These are phyloP conservation scores for Drosophila birchii DNA, from an alignment of 2,888 invertebrate species.

Conservation along the genomic window DNA sequence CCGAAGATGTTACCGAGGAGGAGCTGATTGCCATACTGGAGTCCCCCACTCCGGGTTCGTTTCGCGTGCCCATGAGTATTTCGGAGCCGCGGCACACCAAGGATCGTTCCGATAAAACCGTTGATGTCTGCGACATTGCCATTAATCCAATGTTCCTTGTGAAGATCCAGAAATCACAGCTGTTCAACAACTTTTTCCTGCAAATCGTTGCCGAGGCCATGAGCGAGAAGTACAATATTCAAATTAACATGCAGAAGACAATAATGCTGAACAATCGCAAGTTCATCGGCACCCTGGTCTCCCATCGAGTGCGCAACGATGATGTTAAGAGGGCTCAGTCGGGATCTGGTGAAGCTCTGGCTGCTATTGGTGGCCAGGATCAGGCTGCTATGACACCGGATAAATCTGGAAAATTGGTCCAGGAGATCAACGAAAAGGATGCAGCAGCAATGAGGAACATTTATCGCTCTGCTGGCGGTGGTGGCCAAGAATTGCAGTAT, in stretches of 20 bases:
- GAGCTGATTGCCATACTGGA: slow-evolving; percentile 89
- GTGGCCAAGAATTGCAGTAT: slow-evolving; percentile 85
- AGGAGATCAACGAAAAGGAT: slow-evolving; percentile 86
- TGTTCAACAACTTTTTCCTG: slow-evolving; percentile 92
- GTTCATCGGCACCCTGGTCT: slow-evolving; percentile 89
- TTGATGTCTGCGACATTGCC: slow-evolving; percentile 93
- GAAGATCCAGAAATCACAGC: slow-evolving; percentile 89
- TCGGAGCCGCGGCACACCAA: slow-evolving; percentile 91
- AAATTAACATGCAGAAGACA: slow-evolving; percentile 88
- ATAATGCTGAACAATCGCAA: slow-evolving; percentile 90
- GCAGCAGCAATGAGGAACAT: slow-evolving; percentile 45
- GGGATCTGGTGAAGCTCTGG: background rate
- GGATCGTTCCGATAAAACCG: slow-evolving; percentile 91
- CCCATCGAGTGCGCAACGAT: slow-evolving; percentile 90
- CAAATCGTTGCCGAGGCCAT: slow-evolving; percentile 92
- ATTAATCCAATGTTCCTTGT: slow-evolving; percentile 91
- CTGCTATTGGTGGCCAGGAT: background rate
- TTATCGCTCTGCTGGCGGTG: slow-evolving; percentile 68
- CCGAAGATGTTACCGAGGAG: slow-evolving; percentile 89
- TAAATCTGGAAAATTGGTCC: slow-evolving; percentile 85
- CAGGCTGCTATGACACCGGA: background rate
- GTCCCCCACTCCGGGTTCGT: slow-evolving; percentile 89
- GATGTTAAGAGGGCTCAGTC: slow-evolving; percentile 86
- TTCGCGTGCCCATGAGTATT: slow-evolving; percentile 95
- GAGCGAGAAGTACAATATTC: slow-evolving; percentile 91